These are phyloP conservation scores for Phoenicopterus ruber DNA, from an alignment of 2,113 vertebrate genomes.

Conservation along the genomic window DNA sequence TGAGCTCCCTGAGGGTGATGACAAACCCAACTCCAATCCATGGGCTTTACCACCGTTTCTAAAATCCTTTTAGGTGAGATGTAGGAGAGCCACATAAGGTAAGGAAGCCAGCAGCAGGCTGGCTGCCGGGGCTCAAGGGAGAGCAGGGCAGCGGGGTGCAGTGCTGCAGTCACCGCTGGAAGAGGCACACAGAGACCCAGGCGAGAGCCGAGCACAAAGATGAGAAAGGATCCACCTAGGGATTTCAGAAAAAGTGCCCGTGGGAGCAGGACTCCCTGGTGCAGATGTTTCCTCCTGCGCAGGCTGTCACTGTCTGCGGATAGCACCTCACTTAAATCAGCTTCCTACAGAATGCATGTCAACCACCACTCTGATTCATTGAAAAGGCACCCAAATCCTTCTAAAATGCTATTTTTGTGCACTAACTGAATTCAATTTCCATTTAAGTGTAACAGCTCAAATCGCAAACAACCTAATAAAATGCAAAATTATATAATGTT, in stretches of 20 bases:
- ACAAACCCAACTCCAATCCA: not conserved
- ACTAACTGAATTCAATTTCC: slow-evolving; percentile 3
- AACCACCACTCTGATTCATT: slow-evolving; percentile 30
- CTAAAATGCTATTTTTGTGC: slow-evolving; percentile 31
- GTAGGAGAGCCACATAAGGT: not conserved
- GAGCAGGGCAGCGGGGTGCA: not conserved
- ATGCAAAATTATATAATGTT: not conserved
- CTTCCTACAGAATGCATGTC: not conserved
- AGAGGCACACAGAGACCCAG: not conserved
- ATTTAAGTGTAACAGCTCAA: slow-evolving; percentile 14
- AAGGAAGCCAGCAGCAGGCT: not conserved
- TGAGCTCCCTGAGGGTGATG: not conserved
- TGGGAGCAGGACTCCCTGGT: not conserved
- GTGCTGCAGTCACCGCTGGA: not conserved
- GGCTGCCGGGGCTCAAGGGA: not conserved
- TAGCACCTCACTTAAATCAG: not conserved
- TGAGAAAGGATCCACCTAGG: not conserved
- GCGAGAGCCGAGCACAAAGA: not conserved
- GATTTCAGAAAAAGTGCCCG: not conserved
- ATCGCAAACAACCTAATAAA: not conserved
- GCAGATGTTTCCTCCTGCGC: not conserved
- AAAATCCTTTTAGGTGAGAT: not conserved
- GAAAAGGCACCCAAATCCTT: slow-evolving; percentile 22
- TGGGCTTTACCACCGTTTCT: not conserved
- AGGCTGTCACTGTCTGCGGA: not conserved